These are phyloP conservation scores for Corythoichthys intestinalis DNA, from an alignment of 2,113 vertebrate genomes.

Conservation along the genomic window DNA sequence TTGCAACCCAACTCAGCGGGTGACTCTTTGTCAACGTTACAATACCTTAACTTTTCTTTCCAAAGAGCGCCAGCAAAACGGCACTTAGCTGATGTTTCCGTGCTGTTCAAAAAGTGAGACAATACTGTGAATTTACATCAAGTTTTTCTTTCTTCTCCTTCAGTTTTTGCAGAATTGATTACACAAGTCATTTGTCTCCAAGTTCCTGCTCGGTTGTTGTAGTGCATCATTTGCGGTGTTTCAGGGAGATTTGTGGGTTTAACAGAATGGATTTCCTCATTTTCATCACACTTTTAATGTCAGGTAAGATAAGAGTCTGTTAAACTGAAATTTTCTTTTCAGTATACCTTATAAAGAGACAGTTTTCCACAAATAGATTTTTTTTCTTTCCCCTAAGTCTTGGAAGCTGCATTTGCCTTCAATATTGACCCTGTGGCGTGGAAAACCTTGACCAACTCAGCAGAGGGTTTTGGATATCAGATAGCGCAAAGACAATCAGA, in stretches of 20 bases:
- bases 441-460: conserved; percentile 23
- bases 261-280: conserved; percentile 43
- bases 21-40: no score
- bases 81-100: background rate
- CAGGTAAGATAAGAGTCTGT: conserved; percentile 41
- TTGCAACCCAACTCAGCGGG: no score
- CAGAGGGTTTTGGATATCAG: conserved; percentile 66
- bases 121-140: conserved; percentile 7
- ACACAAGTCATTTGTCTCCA: conserved; percentile 9
- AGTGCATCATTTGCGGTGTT: background rate
- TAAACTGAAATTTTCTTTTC: background rate
- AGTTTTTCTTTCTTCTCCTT: conserved; percentile 16
- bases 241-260: conserved; percentile 5
- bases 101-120: background rate
- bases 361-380: background rate
- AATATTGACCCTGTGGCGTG: conserved; percentile 66
- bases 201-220: background rate
- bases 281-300: conserved; percentile 16
- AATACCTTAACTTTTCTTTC: no score
- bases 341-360: background rate
- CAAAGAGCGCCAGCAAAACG: background rate
- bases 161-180: background rate
- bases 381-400: conserved; percentile 30
- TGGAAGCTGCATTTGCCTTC: conserved; percentile 39
- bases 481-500: conserved; percentile 52